phyloP scores from a whole-genome alignment of 2,113 vertebrate species.

The Aldabrachelys gigantea region DNA sequence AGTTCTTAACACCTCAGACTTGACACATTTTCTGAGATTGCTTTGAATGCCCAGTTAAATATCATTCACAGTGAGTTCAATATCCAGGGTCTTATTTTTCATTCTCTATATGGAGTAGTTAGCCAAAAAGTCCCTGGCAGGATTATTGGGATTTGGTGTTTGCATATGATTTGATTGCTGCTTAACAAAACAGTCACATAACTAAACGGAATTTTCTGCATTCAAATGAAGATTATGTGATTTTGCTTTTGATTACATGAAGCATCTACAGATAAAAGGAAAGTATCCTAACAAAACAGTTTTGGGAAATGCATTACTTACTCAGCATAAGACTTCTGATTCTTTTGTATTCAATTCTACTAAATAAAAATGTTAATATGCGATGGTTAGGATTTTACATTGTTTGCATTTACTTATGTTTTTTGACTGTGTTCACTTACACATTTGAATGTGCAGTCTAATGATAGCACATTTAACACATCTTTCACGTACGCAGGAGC shows the following conservation, averaged over 20 bases:
- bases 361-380: neutral
- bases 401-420: neutral
- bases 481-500: neutral
- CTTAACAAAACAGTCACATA: neutral
- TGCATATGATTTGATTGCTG: neutral
- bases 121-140: rapidly evolving
- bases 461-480: neutral
- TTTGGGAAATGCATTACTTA: neutral
- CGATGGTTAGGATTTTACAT: neutral
- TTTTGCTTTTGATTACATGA: neutral
- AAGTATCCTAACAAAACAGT: neutral
- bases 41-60: neutral
- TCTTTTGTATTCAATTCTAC: neutral
- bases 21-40: neutral
- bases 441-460: neutral
- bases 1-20: neutral
- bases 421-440: neutral
- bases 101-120: neutral
- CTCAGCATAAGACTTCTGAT: neutral
- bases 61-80: neutral
- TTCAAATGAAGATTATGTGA: neutral
- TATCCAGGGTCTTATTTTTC: neutral
- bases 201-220: neutral
- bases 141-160: neutral
- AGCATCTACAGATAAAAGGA: neutral